A percentile compares a stretch with the other conserved stretches of the same genome.
Evolutionary conservation across 2,888 invertebrate genomes (phyloP).

Genomic region (Omphaloscelis lunosa): DNA sequence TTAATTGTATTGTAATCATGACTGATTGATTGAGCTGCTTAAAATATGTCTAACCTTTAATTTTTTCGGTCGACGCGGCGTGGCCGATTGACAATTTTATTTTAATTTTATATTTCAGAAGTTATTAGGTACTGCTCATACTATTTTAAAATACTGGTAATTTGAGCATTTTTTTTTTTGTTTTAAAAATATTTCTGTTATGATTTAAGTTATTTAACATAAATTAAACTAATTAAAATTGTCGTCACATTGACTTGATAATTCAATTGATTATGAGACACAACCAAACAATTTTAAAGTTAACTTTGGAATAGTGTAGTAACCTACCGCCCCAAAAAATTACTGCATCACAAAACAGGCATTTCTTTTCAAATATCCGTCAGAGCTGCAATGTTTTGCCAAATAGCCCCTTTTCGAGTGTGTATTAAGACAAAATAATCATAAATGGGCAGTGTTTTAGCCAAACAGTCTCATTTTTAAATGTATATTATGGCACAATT

Average conservation of each 20-base stretch:
- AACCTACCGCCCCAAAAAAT: not conserved
- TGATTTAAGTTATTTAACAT: not conserved
- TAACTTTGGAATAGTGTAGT: not conserved
- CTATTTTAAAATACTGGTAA: not conserved
- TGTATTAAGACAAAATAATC: not conserved
- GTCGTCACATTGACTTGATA: not conserved
- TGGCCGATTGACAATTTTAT: constrained; percentile 80
- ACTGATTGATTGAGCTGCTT: constrained; percentile 73
- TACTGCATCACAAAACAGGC: not conserved
- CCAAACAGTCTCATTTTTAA: constrained; percentile 11
- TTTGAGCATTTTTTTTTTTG: not conserved
- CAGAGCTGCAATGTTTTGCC: not conserved
- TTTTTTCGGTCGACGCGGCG: constrained; percentile 75
- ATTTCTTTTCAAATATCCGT: not conserved
- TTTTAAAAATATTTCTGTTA: not conserved
- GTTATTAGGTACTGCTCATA: not conserved
- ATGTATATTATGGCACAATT: constrained; percentile 11
- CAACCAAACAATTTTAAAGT: not conserved
- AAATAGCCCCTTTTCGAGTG: not conserved
- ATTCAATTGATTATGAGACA: not conserved
- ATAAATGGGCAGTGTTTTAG: not conserved
- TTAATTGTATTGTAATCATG: constrained; percentile 59
- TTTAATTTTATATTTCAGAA: not conserved
- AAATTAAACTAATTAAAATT: not conserved
- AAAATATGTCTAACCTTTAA: constrained; percentile 86